These are phyloP conservation scores for Solenopsis invicta DNA, from an alignment of 1,140 invertebrate species.

Conservation along the genomic window DNA sequence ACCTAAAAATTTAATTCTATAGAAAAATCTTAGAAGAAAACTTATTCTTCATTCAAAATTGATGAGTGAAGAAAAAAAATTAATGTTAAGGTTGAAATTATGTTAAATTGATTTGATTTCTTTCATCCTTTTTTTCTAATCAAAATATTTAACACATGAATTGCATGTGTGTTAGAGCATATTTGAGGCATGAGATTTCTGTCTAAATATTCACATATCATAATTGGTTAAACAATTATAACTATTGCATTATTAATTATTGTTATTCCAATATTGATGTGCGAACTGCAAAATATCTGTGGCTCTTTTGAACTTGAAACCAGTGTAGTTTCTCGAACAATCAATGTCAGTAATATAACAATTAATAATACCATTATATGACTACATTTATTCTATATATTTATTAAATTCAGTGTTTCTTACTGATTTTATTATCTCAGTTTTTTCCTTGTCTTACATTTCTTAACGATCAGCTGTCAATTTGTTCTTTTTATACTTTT, in stretches of 20 bases:
- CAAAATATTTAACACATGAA: not conserved
- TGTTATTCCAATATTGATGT: conserved; percentile 1
- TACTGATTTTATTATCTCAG: not conserved
- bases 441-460: not conserved
- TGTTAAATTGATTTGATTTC: not conserved
- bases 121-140: not conserved
- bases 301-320: not conserved
- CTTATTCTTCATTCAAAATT: not conserved
- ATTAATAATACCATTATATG: not conserved
- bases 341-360: not conserved
- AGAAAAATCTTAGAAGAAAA: not conserved
- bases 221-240: not conserved
- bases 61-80: not conserved
- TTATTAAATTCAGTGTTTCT: not conserved
- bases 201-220: not conserved
- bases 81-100: not conserved
- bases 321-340: conserved; percentile 4
- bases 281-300: not conserved
- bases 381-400: not conserved
- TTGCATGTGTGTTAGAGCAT: not conserved
- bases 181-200: not conserved
- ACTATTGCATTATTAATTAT: not conserved
- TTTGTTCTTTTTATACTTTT: not conserved
- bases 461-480: not conserved
- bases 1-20: not conserved